Evolutionary conservation across 2,888 invertebrate species (phyloP).

Genomic region (Acanthosepion pharaonis): DNA sequence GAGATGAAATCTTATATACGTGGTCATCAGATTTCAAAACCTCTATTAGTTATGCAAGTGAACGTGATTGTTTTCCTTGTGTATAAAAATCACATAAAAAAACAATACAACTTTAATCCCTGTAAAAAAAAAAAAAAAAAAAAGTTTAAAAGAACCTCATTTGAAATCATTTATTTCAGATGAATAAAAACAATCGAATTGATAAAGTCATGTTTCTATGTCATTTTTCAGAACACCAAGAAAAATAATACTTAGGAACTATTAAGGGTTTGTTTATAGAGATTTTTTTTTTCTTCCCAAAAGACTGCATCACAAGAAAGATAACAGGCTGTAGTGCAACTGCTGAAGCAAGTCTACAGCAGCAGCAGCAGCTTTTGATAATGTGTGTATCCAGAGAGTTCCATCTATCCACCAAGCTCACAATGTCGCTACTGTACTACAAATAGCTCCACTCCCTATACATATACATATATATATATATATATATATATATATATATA

Average conservation of each 20-base stretch:
- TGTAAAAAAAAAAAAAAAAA: background rate
- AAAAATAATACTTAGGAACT: slow-evolving; percentile 33
- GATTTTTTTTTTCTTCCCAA: background rate
- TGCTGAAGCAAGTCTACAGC: background rate
- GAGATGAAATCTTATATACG: background rate
- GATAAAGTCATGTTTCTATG: background rate
- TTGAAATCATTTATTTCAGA: slow-evolving; percentile 14
- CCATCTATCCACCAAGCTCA: slow-evolving; percentile 14
- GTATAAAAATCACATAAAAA: background rate
- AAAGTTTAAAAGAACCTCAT: background rate
- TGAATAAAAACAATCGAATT: background rate
- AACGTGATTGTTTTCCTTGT: background rate
- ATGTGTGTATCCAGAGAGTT: slow-evolving; percentile 14
- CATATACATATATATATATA: too few species aligned
- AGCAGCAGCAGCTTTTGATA: background rate
- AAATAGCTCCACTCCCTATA: background rate
- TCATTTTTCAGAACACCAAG: slow-evolving; percentile 14
- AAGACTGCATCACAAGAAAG: slow-evolving; percentile 33
- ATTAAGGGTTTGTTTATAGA: background rate
- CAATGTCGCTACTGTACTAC: slow-evolving; percentile 18
- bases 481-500: too few species aligned
- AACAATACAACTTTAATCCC: background rate
- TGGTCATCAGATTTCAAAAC: slow-evolving; percentile 21
- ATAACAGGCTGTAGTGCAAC: background rate
- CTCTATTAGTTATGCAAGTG: background rate